Evolutionary conservation across 2,113 vertebrate species (phyloP).

Genomic region (Cinclus mexicanus): DNA sequence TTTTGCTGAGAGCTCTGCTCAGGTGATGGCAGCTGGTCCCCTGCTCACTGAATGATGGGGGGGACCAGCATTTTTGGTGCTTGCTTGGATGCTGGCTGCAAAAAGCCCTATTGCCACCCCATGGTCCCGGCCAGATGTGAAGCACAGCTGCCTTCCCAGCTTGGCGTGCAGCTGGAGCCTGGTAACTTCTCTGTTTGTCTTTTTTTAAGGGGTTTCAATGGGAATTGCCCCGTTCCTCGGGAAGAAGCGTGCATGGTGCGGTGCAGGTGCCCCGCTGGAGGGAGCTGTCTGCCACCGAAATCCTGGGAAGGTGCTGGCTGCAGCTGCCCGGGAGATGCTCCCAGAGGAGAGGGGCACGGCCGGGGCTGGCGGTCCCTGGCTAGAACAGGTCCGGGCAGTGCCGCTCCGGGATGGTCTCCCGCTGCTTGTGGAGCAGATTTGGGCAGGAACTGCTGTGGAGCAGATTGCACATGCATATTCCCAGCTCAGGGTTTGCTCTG

Average conservation of each 20-base stretch:
- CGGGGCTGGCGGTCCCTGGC: too few relatives aligned
- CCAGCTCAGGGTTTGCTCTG: background rate
- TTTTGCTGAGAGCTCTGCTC: too few relatives aligned
- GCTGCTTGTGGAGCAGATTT: background rate
- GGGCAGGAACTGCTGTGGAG: background rate
- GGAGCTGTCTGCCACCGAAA: constrained; percentile 46
- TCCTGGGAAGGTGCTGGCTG: too few relatives aligned
- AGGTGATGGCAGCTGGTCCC: accelerated
- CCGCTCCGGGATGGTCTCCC: accelerated
- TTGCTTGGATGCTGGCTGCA: background rate
- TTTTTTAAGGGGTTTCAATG: accelerated
- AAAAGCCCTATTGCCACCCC: accelerated
- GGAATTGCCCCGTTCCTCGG: accelerated
- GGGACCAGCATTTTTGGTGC: background rate
- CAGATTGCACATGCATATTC: accelerated
- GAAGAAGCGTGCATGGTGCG: accelerated
- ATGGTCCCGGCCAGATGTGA: too few relatives aligned
- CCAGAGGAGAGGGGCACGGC: background rate
- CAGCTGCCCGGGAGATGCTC: background rate
- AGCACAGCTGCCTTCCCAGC: background rate
- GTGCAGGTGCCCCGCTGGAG: constrained; percentile 12
- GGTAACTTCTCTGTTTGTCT: background rate
- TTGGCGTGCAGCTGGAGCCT: background rate
- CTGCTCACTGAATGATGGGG: accelerated
- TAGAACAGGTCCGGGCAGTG: accelerated